These are phyloP conservation scores for Cyanoliseus patagonus DNA, from an alignment of 2,113 vertebrate species.

Conservation along the genomic window DNA sequence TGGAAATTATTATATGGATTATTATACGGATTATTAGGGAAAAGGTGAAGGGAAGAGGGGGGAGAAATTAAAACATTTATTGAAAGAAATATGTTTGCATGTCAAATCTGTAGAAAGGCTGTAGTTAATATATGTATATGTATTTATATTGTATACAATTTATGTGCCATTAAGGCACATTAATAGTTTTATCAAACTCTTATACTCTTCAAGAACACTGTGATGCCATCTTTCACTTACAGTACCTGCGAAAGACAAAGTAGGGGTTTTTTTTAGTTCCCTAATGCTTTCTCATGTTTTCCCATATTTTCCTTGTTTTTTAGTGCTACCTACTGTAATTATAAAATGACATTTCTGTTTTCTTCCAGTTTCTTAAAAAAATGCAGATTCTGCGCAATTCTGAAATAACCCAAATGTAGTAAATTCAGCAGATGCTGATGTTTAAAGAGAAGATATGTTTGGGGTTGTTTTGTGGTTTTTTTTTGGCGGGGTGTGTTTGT, in stretches of 20 bases:
- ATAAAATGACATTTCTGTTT: neutral
- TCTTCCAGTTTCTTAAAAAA: neutral
- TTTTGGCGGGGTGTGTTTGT: too few species aligned
- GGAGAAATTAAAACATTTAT: slow-evolving; percentile 10
- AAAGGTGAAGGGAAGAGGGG: neutral
- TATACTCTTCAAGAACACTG: neutral
- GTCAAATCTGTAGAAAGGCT: neutral
- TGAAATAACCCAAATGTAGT: accelerated
- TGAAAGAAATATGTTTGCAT: slow-evolving; percentile 5
- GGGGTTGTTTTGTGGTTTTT: too few species aligned
- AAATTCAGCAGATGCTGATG: neutral
- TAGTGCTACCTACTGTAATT: neutral
- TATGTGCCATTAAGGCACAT: neutral
- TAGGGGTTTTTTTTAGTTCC: slow-evolving; percentile 3
- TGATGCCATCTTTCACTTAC: slow-evolving; percentile 11
- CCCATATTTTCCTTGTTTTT: neutral
- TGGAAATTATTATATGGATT: neutral
- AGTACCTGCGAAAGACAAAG: neutral
- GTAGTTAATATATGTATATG: neutral
- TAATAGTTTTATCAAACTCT: neutral
- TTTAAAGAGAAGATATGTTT: neutral
- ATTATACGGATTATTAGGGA: neutral
- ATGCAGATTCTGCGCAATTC: neutral
- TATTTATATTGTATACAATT: neutral
- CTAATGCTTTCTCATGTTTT: neutral